Conservation (phyloP, 2,113 vertebrate genomes). For the Uria aalge region DNA sequence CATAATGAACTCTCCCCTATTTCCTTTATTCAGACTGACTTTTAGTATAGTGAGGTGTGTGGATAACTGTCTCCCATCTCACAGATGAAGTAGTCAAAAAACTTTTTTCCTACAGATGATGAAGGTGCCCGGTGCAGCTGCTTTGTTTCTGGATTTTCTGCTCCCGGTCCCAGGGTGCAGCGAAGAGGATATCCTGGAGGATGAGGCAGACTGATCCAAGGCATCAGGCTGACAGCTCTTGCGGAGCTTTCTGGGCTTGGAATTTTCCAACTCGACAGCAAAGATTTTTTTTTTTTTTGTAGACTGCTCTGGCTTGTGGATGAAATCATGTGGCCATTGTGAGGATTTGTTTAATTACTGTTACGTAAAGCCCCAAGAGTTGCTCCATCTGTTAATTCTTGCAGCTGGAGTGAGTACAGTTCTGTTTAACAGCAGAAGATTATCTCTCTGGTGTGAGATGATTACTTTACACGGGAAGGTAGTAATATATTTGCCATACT, state of each 20-base stretch:
- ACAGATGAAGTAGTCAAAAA: background rate
- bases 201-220: background rate
- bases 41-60: background rate
- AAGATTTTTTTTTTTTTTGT: background rate
- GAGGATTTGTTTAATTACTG: conserved; percentile 63
- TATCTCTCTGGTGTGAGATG: background rate
- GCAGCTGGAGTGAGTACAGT: background rate
- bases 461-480: background rate
- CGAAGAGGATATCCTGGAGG: background rate
- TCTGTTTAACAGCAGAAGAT: conserved; percentile 19
- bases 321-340: conserved; percentile 14
- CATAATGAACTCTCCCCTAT: background rate
- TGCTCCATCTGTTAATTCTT: conserved; percentile 62
- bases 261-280: conserved; percentile 23
- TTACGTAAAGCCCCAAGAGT: conserved; percentile 39
- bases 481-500: background rate
- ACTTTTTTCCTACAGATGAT: background rate
- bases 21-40: background rate
- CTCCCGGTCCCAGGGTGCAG: background rate
- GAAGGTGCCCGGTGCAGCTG: background rate
- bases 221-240: background rate
- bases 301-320: background rate
- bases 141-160: background rate
- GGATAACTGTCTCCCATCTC: background rate
- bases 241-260: background rate